Base-by-base conservation (phyloP, 2,888 invertebrate genomes). In the Tipula confusa region DNA sequence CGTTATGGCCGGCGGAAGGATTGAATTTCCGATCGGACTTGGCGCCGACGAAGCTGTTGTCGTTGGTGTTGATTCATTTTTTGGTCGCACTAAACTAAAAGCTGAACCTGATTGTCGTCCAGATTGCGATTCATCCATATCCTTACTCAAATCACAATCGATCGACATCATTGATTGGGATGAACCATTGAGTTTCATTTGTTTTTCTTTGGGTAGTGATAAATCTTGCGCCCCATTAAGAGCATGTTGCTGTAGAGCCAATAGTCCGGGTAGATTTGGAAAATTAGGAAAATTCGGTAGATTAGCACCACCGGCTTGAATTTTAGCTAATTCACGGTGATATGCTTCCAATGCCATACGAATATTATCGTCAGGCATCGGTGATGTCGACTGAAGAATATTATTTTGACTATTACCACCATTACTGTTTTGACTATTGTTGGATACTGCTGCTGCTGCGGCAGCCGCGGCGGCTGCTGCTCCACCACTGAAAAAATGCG, bases 281-380 rank as follows among this genome's bases (percentile, higher is more conserved):
- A 91, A 89, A 84, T 87, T 87, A 83, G 93, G 92, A 84, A 91
- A 89, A 85, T 87, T 87, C 83, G 93, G 92, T 86, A 94, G 91
- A 87, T 90, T 91, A 86, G 91, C 91, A 24, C 89, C 89, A 2
- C 92, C 92, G 9, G 93, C 93, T 84, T 89, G 97, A 86, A 98
- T 91, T 89, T 98, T 97, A 87, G 96, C 95, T 85, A 98, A 92
- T 90, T 98, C 98, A 85, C 98, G 94, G 88, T 97, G 97, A 90
- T 97, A 98, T 29, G 97, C 95, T 87, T 97, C 97, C 80, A 97
- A 90, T 11, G 97, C 96, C 91, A 97, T 92, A 79, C 97, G 93
- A 87, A 97, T 95, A 87, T 97, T 97, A 86, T 97, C 97, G 86
- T 94, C 94, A n/a, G 95, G 91, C 83, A 86, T 85, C 84, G 84